Evolutionary conservation across 2,888 invertebrate genomes (phyloP).

Genomic region (Syrista parreyssii): DNA sequence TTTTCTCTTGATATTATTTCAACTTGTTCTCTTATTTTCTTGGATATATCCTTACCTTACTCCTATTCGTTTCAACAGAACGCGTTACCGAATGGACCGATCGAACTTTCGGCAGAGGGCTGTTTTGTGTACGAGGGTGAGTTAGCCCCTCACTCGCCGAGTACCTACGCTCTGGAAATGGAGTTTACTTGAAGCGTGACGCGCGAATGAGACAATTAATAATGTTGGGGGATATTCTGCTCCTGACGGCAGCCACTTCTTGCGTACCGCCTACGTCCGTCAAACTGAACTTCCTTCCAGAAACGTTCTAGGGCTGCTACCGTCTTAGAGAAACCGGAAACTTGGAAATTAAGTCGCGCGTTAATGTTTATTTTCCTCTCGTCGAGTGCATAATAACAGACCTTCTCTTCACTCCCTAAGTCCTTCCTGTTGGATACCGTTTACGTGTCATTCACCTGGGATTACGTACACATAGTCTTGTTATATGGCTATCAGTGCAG

Average conservation of each 20-base stretch:
- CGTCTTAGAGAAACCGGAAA: not conserved
- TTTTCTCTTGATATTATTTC: not conserved
- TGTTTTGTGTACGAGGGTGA: not conserved
- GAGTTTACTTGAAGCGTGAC: not conserved
- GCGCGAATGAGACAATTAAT: slow-evolving; percentile 25
- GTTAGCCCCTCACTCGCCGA: not conserved
- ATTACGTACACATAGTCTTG: not conserved
- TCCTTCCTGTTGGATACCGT: not conserved
- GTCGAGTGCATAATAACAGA: not conserved
- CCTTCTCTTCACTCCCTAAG: not conserved
- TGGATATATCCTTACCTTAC: not conserved
- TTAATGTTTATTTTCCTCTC: not conserved
- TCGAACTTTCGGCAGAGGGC: not conserved
- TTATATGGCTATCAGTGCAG: not conserved
- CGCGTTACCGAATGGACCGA: not conserved
- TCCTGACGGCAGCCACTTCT: slow-evolving; percentile 1
- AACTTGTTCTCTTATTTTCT: not conserved
- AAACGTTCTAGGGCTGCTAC: not conserved
- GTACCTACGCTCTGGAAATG: not conserved
- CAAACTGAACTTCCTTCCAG: not conserved
- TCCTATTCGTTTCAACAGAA: not conserved
- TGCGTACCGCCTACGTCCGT: slow-evolving; percentile 3
- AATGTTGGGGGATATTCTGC: slow-evolving; percentile 29
- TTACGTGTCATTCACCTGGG: not conserved
- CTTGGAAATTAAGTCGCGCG: slow-evolving; percentile 7